These are phyloP conservation scores for Polydrusus pterygomalis DNA, from an alignment of 2,888 invertebrate genomes.

Conservation along the genomic window DNA sequence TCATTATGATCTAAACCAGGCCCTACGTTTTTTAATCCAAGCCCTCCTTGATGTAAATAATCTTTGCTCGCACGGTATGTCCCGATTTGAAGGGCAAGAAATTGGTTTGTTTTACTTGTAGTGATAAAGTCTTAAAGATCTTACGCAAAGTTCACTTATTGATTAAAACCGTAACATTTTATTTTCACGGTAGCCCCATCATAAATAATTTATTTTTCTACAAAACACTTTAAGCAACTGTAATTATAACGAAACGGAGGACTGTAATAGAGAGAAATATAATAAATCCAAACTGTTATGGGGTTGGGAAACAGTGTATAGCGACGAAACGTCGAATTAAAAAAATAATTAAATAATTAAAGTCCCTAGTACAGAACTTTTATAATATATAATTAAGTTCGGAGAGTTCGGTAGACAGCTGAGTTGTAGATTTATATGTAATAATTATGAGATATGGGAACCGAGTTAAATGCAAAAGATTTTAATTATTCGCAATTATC, in stretches of 20 bases:
- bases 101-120: too few relatives aligned
- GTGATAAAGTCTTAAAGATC: too few relatives aligned
- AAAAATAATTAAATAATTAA: slow-evolving; percentile 68
- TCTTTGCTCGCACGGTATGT: too few relatives aligned
- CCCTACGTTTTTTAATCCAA: too few relatives aligned
- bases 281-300: not conserved
- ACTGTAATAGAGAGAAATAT: slow-evolving; percentile 7
- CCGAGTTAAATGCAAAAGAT: slow-evolving; percentile 55
- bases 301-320: not conserved
- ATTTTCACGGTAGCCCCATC: too few relatives aligned
- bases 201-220: slow-evolving; percentile 12
- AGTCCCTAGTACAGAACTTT: slow-evolving; percentile 64
- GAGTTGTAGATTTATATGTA: slow-evolving; percentile 67
- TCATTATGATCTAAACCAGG: too few relatives aligned
- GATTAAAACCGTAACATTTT: too few relatives aligned
- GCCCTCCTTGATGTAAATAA: too few relatives aligned
- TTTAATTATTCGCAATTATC: slow-evolving; percentile 67
- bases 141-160: too few relatives aligned
- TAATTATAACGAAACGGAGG: not conserved
- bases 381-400: slow-evolving; percentile 69
- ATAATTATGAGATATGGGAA: slow-evolving; percentile 67
- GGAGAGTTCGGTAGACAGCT: slow-evolving; percentile 59
- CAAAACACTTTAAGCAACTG: not conserved
- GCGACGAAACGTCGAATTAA: slow-evolving; percentile 62
- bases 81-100: too few relatives aligned